A percentile compares a stretch with the other conserved stretches of the same genome.
These are phyloP conservation scores for Rostratula benghalensis DNA, from an alignment of 2,113 vertebrate genomes.

Conservation along the genomic window DNA sequence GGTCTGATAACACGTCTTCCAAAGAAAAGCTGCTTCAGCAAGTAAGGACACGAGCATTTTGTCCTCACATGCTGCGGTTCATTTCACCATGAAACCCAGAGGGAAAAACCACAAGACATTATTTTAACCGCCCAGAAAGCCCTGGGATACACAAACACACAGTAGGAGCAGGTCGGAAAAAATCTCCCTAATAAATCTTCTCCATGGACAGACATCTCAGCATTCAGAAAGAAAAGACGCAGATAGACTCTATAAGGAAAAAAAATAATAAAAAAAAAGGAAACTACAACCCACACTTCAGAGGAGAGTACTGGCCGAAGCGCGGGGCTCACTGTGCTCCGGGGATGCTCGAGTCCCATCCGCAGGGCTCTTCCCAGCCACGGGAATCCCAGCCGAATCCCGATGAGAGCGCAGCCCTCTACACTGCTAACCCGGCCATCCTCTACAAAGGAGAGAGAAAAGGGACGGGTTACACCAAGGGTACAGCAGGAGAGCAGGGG, in stretches of 20 bases:
- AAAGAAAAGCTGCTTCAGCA: background rate
- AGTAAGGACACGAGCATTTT: background rate
- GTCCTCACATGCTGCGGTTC: background rate
- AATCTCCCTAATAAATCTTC: background rate
- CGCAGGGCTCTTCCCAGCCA: background rate
- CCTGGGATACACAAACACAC: fast-evolving
- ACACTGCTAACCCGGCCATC: background rate
- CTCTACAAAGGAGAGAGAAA: slow-evolving; percentile 61
- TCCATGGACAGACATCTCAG: background rate
- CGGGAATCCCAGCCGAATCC: background rate
- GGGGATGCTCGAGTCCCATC: background rate
- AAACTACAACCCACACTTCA: background rate
- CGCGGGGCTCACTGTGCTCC: background rate
- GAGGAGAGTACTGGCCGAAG: background rate
- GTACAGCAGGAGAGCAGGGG: background rate
- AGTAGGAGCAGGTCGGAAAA: background rate
- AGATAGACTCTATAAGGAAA: background rate
- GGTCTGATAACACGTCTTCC: background rate
- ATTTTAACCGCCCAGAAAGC: background rate
- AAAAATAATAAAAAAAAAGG: too few relatives aligned
- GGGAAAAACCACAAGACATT: fast-evolving
- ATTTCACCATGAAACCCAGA: background rate
- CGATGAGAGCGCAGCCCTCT: background rate
- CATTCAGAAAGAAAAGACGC: background rate
- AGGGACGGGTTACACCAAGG: background rate